Evolutionary conservation across 2,888 invertebrate species (phyloP).

Genomic region (Caenorhabditis virilis): DNA sequence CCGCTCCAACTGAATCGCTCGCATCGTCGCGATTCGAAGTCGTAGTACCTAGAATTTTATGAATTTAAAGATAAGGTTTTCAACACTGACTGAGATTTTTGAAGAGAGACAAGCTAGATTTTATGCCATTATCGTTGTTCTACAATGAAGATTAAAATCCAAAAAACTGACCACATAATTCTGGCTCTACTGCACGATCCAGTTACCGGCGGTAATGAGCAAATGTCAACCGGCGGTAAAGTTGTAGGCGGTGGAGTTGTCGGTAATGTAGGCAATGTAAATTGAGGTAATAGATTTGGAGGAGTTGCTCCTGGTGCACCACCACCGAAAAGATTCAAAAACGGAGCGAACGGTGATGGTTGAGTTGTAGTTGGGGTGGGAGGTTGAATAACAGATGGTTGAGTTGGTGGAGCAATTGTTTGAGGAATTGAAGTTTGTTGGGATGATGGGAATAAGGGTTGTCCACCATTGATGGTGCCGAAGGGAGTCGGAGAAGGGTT

Average conservation of each 20-base stretch:
- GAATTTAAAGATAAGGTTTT: not conserved
- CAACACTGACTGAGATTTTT: no score
- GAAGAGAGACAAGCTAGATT: not conserved
- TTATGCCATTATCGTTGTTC: not conserved
- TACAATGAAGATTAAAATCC: no score
- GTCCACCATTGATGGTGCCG: conserved; percentile 37
- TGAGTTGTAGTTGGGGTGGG: conserved; percentile 8
- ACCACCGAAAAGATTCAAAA: conserved; percentile 38
- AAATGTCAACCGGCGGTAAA: conserved; percentile 26
- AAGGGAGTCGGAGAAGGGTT: conserved; percentile 25
- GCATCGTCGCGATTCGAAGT: conserved; percentile 43
- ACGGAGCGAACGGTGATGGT: conserved; percentile 43
- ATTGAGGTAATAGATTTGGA: conserved; percentile 24
- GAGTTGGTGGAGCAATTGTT: conserved; percentile 10
- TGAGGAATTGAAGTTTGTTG: conserved; percentile 8
- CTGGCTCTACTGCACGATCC: conserved; percentile 47
- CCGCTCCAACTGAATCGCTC: conserved; percentile 55
- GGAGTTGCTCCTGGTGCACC: conserved; percentile 17
- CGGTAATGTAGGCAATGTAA: conserved; percentile 34
- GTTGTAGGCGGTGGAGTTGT: conserved; percentile 38
- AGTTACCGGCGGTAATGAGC: conserved; percentile 48
- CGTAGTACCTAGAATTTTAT: conserved; percentile 47
- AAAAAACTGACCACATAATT: conserved; percentile 60
- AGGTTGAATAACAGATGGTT: not conserved
- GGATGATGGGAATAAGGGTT: conserved; percentile 17